Evolutionary conservation across 2,797 vertebrate species (phyloP), one percentile per base, ranked within the genome.

Genomic region (Siniperca undulata): DNA sequence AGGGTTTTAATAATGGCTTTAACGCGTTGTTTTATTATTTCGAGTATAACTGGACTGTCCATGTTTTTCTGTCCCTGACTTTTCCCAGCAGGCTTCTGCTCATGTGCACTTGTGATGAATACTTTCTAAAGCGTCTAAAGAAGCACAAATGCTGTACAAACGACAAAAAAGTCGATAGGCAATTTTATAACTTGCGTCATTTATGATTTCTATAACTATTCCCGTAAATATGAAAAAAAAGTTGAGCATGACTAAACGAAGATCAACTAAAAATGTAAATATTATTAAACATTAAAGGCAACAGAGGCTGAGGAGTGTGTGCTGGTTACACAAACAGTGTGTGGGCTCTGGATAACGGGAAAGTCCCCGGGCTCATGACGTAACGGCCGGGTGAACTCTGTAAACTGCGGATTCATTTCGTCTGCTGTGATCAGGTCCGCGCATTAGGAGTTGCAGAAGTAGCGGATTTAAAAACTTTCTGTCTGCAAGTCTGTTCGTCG

Each of bases 401-500:
- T 4, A 86, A 91, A 83, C 83, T 6, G 94, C 94, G 94, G 42
- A 95, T 12, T 16, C 24, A 94, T 95, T 17, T 4, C 34, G 64
- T 38, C 53, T 17, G 73, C 53, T 27, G 94, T 94, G 94, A 89
- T 90, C 4, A 42, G 94, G 93, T 89, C 90, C 86, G 70, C 71
- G 90, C 87, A 72, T 74, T 74, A 87, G 90, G 93, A 95, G 92
- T 95, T 95, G 71, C 65, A 91, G 90, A 94, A 95, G 94, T 95
- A 92, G 92, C 91, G 93, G 93, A 94, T 92, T 93, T 92, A 92
- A 91, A 95, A 95, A 94, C 93, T 95, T 95, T 94, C 82, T 92
- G 87, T 91, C 91, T 70, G 80, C 89, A 82, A 86, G 89, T 90
- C 58, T 83, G 86, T 89, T 74, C 70, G 87, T 75, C 38, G 80